Evolutionary conservation across 2,888 invertebrate species (phyloP).

Genomic region (Petrophora chlorosata): DNA sequence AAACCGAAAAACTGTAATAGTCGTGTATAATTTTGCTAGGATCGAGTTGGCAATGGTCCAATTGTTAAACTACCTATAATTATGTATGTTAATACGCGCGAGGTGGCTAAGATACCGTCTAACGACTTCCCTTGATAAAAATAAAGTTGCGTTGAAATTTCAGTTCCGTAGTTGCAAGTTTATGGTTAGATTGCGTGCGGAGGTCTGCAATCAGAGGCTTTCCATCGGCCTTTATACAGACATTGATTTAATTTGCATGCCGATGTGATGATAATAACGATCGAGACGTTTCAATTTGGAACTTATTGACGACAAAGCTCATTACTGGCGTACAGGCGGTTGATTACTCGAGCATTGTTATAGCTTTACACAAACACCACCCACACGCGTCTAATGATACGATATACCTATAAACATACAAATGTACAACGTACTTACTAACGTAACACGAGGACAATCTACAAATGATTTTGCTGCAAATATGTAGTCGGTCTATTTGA

Average conservation of each 20-base stretch:
- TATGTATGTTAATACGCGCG: conserved; percentile 81
- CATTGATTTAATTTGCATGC: conserved; percentile 79
- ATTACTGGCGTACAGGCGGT: conserved; percentile 24
- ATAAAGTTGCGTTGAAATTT: conserved; percentile 83
- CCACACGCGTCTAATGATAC: conserved; percentile 5
- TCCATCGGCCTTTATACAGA: conserved; percentile 79
- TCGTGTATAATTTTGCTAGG: conserved; percentile 65
- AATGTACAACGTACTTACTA: no score
- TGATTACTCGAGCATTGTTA: conserved; percentile 16
- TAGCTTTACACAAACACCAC: conserved; percentile 1
- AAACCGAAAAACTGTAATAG: conserved; percentile 74
- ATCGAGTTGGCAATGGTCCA: conserved; percentile 74
- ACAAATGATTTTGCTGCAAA: no score
- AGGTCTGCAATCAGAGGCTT: conserved; percentile 66
- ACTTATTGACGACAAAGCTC: conserved; percentile 29
- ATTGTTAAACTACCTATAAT: conserved; percentile 80
- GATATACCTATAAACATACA: background rate
- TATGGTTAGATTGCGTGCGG: conserved; percentile 78
- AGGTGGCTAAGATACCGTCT: conserved; percentile 80
- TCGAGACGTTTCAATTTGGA: conserved; percentile 52
- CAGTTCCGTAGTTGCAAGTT: conserved; percentile 80
- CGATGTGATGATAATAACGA: conserved; percentile 61
- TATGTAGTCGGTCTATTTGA: no score
- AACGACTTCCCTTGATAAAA: conserved; percentile 83
- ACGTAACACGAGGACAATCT: no score